Conservation (phyloP, 2,113 vertebrate genomes). For the Mus spicilegus region DNA sequence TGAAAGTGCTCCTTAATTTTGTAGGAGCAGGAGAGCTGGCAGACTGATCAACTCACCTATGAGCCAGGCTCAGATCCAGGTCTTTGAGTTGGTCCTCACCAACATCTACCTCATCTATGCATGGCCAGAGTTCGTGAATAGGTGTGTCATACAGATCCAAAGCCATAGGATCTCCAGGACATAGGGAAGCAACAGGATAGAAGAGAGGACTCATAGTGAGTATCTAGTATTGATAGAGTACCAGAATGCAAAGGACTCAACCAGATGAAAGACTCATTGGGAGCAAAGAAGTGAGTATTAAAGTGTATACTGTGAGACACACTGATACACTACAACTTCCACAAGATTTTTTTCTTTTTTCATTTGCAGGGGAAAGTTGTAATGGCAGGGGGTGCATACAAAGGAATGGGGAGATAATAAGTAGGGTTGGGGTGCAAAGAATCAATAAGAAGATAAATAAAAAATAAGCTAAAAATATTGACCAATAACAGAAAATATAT, state of each 20-base stretch:
- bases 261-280: not conserved
- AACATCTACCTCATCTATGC: not conserved
- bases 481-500: not conserved
- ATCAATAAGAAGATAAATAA: not conserved
- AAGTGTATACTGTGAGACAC: not conserved
- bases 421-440: not conserved
- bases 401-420: not conserved
- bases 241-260: not conserved
- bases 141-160: not conserved
- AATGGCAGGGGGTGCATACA: not conserved
- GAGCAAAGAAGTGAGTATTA: not conserved
- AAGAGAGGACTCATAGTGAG: not conserved
- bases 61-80: not conserved
- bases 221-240: not conserved
- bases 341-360: not conserved
- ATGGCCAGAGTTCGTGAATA: not conserved
- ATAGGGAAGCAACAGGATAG: not conserved
- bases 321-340: not conserved
- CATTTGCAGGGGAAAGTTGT: not conserved
- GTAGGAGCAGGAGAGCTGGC: not conserved
- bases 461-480: not conserved
- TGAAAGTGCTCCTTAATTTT: not conserved
- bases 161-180: not conserved
- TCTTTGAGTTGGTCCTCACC: not conserved
- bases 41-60: not conserved